These are phyloP conservation scores for Cecidostiba fungosa DNA, from an alignment of 2,888 invertebrate species.

Conservation along the genomic window DNA sequence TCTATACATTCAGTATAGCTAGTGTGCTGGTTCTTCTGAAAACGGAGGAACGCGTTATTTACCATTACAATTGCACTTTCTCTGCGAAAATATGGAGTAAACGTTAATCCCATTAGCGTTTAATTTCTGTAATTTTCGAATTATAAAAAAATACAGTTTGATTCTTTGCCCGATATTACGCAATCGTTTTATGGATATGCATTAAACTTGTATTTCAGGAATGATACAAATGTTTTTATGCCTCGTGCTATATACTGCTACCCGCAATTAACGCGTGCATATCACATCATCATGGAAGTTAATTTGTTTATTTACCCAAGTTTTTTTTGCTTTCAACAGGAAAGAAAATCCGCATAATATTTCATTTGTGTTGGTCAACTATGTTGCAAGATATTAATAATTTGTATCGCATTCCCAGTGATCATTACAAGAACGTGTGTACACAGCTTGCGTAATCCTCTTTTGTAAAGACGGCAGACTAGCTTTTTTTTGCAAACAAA, in stretches of 20 bases:
- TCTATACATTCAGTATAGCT: background rate
- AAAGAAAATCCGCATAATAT: background rate
- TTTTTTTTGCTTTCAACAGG: background rate
- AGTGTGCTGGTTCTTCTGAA: background rate
- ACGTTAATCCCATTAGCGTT: background rate
- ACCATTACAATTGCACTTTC: background rate
- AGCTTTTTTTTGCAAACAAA: background rate
- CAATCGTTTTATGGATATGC: no score
- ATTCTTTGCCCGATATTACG: background rate
- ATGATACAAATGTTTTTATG: no score
- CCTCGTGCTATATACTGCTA: no score
- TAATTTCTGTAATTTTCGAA: background rate
- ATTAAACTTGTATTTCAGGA: no score
- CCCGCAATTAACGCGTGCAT: background rate
- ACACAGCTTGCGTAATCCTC: conserved; percentile 10
- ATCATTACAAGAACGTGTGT: background rate
- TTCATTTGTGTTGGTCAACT: background rate
- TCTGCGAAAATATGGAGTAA: background rate
- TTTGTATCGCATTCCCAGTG: conserved; percentile 1
- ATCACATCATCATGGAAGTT: background rate
- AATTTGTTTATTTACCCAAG: background rate
- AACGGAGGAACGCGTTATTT: background rate
- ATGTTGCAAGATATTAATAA: conserved; percentile 4
- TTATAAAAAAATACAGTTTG: background rate
- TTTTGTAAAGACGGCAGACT: conserved; percentile 11